Conservation (phyloP, 2,797 vertebrate genomes). For the Chanos chanos region DNA sequence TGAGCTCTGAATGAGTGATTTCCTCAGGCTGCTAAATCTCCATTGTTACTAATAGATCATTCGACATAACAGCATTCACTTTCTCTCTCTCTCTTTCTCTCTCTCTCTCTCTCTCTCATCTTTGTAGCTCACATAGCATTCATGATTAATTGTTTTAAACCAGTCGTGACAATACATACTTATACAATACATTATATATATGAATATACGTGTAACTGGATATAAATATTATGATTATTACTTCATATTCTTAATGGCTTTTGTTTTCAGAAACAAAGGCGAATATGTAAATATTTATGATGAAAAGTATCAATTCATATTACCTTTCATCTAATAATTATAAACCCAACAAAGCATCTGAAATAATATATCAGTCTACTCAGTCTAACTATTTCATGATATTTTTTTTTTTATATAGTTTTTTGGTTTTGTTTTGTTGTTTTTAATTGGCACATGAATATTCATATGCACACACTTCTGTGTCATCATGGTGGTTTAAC, state of each 20-base stretch:
- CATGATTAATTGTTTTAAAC: constrained; percentile 65
- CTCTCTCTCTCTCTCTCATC: no score
- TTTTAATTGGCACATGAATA: no score
- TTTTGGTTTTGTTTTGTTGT: no score
- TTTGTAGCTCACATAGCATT: no score
- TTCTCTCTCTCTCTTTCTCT: no score
- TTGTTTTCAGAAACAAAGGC: constrained; percentile 40
- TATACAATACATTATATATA: constrained; percentile 53
- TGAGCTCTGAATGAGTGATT: no score
- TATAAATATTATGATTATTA: constrained; percentile 57
- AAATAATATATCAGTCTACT: constrained; percentile 64
- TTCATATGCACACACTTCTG: constrained; percentile 49
- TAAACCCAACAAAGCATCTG: constrained; percentile 68
- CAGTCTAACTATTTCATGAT: constrained; percentile 68
- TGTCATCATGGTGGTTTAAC: constrained; percentile 71
- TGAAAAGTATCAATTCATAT: constrained; percentile 63
- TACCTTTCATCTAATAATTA: constrained; percentile 71
- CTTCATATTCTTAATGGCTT: constrained; percentile 63
- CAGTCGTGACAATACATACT: constrained; percentile 59
- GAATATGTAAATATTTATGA: constrained; percentile 62
- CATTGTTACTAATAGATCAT: no score
- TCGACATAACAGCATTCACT: no score
- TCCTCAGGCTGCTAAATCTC: no score
- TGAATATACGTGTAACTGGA: constrained; percentile 62
- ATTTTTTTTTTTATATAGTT: constrained; percentile 75